Evolutionary conservation across 2,113 vertebrate species (phyloP).

Genomic region (Raja brachyura): DNA sequence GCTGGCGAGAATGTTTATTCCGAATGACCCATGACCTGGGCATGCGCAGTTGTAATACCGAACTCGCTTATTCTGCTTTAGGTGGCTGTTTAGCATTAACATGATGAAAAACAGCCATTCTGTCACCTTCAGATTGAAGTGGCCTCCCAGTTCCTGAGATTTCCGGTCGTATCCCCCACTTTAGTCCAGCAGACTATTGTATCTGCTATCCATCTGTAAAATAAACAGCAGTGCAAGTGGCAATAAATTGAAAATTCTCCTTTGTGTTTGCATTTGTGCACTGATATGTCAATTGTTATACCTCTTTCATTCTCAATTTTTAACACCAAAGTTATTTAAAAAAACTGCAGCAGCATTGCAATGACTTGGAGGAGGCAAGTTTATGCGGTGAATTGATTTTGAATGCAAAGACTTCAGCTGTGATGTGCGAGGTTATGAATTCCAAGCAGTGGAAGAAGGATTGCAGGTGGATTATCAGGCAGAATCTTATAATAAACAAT

Average conservation of each 20-base stretch:
- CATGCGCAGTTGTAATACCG: too few relatives aligned
- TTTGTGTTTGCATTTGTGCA: background rate
- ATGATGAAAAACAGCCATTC: too few relatives aligned
- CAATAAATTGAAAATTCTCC: background rate
- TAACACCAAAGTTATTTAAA: background rate
- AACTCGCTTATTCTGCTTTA: too few relatives aligned
- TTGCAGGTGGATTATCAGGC: background rate
- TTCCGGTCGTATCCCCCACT: too few relatives aligned
- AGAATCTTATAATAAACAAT: constrained; percentile 29
- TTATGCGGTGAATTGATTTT: constrained; percentile 24
- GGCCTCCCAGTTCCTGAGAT: too few relatives aligned
- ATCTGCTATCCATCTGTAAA: background rate
- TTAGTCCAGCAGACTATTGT: background rate
- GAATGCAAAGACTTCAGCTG: background rate
- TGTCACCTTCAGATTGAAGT: too few relatives aligned
- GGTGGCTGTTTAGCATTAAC: too few relatives aligned
- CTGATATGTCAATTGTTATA: background rate
- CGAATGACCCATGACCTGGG: too few relatives aligned
- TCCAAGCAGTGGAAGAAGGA: background rate
- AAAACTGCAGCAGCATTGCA: background rate
- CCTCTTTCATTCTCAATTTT: background rate
- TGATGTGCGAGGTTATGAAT: background rate
- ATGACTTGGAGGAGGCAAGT: background rate
- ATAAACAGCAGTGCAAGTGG: background rate
- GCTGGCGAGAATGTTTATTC: too few relatives aligned